Percentiles rank a stretch among this genome's conserved stretches.
phyloP scores from a whole-genome alignment of 1,140 invertebrate species.

The Sitobion miscanthi region DNA sequence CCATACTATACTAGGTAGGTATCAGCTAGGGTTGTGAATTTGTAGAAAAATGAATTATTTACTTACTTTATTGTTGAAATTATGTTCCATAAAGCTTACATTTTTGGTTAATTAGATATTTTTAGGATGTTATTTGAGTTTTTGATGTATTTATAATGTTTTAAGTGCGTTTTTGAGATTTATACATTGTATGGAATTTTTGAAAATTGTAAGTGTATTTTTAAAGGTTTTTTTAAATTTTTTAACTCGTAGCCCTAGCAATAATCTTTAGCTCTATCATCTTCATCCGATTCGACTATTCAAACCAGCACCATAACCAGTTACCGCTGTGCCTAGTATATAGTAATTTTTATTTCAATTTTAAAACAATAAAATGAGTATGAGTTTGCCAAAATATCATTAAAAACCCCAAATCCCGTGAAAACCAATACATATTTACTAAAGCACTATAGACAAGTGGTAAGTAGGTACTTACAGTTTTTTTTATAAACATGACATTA shows the following conservation, averaged over 20 bases:
- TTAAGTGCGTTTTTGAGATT: no score
- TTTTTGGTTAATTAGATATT: background rate
- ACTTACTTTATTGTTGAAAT: background rate
- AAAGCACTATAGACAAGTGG: no score
- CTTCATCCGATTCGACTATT: background rate
- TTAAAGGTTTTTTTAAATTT: background rate
- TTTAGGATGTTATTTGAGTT: background rate
- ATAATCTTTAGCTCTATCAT: background rate
- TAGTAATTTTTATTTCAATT: background rate
- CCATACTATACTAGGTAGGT: background rate
- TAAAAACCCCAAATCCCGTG: no score
- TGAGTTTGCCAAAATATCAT: background rate
- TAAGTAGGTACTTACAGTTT: background rate
- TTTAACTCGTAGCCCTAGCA: background rate
- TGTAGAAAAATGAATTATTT: background rate
- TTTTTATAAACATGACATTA: background rate
- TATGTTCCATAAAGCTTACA: background rate
- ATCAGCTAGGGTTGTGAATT: background rate
- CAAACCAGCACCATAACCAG: background rate
- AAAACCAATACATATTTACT: no score
- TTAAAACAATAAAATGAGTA: background rate
- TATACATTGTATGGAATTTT: no score
- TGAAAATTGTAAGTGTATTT: no score
- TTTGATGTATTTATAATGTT: no score
- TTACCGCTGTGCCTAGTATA: background rate